A percentile compares a stretch with the other conserved stretches of the same genome.
Evolutionary conservation across 1,140 invertebrate species (phyloP).

Genomic region (Condylostylus longicornis): DNA sequence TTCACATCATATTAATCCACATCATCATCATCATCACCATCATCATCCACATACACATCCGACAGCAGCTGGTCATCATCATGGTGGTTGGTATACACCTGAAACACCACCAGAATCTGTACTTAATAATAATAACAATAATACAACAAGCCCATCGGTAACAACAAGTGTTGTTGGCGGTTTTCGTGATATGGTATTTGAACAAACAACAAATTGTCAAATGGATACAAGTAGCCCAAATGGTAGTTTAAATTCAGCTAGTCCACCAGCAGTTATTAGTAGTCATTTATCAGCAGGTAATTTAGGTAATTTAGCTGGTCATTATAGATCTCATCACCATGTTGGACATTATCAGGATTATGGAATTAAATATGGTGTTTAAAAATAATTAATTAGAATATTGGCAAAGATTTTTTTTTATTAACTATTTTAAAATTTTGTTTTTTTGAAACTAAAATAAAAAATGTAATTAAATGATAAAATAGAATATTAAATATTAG

Average conservation of each 20-base stretch:
- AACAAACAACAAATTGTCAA: slow-evolving; percentile 29
- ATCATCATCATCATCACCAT: background rate
- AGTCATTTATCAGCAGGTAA: slow-evolving; percentile 27
- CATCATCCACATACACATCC: slow-evolving; percentile 20
- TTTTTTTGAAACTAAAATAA: no score
- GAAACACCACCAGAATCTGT: slow-evolving; percentile 29
- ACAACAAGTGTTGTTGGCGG: slow-evolving; percentile 8
- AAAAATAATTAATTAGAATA: no score
- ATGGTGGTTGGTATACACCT: slow-evolving; percentile 31
- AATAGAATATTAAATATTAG: no score
- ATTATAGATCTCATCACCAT: slow-evolving; percentile 29
- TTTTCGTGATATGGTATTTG: slow-evolving; percentile 31
- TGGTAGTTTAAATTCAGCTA: slow-evolving; percentile 26
- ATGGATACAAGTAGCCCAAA: slow-evolving; percentile 30
- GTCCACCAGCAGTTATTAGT: slow-evolving; percentile 22
- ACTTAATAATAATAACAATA: slow-evolving; percentile 7
- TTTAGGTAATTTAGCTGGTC: slow-evolving; percentile 25
- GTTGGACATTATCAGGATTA: slow-evolving; percentile 31
- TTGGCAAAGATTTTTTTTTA: no score
- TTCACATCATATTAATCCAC: slow-evolving; percentile 20
- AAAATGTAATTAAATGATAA: no score
- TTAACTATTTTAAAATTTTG: no score
- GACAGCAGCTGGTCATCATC: slow-evolving; percentile 19
- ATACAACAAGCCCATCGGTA: slow-evolving; percentile 15
- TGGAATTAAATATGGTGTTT: slow-evolving; percentile 32